These are phyloP conservation scores for Ceratina australensis DNA, from an alignment of 1,140 invertebrate species.

Conservation along the genomic window DNA sequence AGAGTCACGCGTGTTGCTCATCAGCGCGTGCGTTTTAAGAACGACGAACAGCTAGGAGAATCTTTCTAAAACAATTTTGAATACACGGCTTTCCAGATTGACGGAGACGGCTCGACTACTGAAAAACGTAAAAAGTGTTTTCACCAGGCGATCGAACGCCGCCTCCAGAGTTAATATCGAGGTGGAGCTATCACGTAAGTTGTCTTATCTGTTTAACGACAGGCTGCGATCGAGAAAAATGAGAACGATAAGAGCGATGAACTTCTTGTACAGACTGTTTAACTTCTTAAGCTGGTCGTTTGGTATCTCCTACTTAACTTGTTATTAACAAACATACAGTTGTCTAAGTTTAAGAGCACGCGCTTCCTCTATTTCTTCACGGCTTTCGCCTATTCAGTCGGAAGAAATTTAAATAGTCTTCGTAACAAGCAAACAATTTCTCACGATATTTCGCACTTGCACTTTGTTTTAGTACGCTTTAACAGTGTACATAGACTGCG, in stretches of 20 bases:
- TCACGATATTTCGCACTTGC: slow-evolving; percentile 46
- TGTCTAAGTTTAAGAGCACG: slow-evolving; percentile 28
- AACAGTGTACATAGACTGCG: slow-evolving; percentile 14
- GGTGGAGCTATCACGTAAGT: slow-evolving; percentile 96
- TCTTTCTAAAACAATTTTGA: slow-evolving; percentile 54
- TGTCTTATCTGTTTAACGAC: slow-evolving; percentile 63
- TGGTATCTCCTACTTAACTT: slow-evolving; percentile 15
- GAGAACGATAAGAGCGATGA: not conserved
- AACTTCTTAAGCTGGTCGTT: not conserved
- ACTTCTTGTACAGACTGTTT: slow-evolving; percentile 13
- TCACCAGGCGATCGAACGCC: slow-evolving; percentile 88
- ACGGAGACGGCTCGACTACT: slow-evolving; percentile 96
- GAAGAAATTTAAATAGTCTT: not conserved
- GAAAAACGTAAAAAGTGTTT: slow-evolving; percentile 94
- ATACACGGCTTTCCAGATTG: slow-evolving; percentile 86
- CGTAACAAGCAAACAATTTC: not conserved
- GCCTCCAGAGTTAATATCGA: slow-evolving; percentile 88
- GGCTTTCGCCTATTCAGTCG: slow-evolving; percentile 28
- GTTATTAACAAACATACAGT: not conserved
- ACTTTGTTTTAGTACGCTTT: slow-evolving; percentile 17
- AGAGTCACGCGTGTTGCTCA: not conserved
- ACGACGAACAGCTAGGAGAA: slow-evolving; percentile 21
- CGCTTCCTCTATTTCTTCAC: slow-evolving; percentile 43
- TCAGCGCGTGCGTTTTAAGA: slow-evolving; percentile 2
- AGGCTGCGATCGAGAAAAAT: slow-evolving; percentile 12